Evolutionary conservation across 2,113 vertebrate genomes (phyloP).

Genomic region (Alligator mississippiensis): DNA sequence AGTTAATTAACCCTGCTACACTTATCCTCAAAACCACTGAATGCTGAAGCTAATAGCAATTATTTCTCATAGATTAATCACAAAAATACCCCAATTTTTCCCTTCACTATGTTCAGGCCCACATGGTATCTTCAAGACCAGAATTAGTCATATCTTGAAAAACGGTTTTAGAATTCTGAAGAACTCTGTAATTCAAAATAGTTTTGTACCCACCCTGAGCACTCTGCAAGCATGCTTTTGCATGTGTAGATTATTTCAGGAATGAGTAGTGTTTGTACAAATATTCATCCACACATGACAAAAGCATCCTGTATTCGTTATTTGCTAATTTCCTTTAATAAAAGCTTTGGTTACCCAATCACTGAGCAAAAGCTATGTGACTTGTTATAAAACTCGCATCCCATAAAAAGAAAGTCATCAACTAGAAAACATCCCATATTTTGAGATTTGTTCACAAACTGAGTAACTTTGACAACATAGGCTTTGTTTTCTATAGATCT

Average conservation of each 20-base stretch:
- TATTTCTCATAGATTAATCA: neutral
- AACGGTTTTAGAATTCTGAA: neutral
- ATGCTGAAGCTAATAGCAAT: neutral
- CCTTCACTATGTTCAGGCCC: neutral
- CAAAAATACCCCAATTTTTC: neutral
- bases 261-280: neutral
- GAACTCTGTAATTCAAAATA: neutral
- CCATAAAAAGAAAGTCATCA: neutral
- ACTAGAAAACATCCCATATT: neutral
- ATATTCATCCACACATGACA: neutral
- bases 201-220: neutral
- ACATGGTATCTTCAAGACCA: neutral
- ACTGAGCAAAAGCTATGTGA: neutral
- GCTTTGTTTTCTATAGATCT: neutral
- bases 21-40: neutral
- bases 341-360: neutral
- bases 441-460: neutral
- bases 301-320: neutral
- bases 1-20: constrained; percentile 13
- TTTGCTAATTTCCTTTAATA: neutral
- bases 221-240: neutral
- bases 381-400: neutral
- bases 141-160: neutral
- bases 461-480: neutral
- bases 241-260: neutral